Evolutionary conservation across 2,888 invertebrate genomes (phyloP).

Genomic region (Dendrolimus pini): DNA sequence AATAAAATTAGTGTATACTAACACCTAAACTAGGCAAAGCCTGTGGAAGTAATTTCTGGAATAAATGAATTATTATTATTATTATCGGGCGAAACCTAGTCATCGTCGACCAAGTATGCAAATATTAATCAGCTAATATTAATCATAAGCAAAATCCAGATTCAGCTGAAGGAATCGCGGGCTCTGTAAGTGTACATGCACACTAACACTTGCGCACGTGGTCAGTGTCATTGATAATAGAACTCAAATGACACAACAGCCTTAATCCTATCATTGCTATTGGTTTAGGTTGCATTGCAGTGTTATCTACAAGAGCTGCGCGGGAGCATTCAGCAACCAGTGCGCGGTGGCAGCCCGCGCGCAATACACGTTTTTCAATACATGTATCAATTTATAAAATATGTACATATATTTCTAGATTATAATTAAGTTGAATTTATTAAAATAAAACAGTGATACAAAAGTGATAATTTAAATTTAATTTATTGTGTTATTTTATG

Average conservation of each 20-base stretch:
- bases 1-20: too few species aligned
- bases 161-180: too few species aligned
- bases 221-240: background rate
- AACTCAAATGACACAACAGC: background rate
- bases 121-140: too few species aligned
- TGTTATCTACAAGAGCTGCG: background rate
- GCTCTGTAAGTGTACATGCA: too few species aligned
- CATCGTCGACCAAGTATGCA: too few species aligned
- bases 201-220: background rate
- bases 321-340: conserved; percentile 1
- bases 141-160: too few species aligned
- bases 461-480: conserved; percentile 2
- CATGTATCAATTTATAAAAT: too few species aligned
- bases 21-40: too few species aligned
- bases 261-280: background rate
- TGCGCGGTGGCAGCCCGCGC: conserved; percentile 2
- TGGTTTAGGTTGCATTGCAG: background rate
- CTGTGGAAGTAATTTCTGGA: too few species aligned
- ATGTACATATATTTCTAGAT: background rate
- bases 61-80: too few species aligned
- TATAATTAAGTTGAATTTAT: conserved; percentile 1
- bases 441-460: conserved; percentile 1
- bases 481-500: background rate
- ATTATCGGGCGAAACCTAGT: too few species aligned
- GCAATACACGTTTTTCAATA: conserved; percentile 1